These are phyloP conservation scores for Epinotia demarniana DNA, from an alignment of 2,888 invertebrate species.

Conservation along the genomic window DNA sequence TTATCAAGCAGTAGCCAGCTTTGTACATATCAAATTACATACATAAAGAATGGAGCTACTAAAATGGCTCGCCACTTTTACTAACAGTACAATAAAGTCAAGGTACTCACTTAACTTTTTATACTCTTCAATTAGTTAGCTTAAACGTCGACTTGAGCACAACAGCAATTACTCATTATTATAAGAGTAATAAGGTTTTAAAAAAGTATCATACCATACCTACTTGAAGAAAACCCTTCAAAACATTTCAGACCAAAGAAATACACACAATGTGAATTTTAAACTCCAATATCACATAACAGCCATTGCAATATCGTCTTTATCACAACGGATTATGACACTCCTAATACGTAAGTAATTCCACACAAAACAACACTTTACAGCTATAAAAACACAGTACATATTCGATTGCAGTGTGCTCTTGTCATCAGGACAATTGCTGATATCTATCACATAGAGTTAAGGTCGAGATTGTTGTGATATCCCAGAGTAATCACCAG, in stretches of 20 bases:
- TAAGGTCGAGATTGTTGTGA: conserved; percentile 1
- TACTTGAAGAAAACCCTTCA: conserved; percentile 22
- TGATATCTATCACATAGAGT: neutral
- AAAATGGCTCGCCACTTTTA: neutral
- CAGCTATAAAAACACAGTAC: neutral
- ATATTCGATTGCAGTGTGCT: neutral
- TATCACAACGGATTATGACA: conserved; percentile 10
- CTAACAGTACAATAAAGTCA: conserved; percentile 6
- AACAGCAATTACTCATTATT: conserved; percentile 23
- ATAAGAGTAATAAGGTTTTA: conserved; percentile 11
- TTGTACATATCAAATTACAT: no score
- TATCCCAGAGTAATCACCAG: conserved; percentile 24
- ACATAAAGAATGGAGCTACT: neutral
- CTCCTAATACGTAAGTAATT: neutral
- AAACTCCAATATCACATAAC: neutral
- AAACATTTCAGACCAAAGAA: conserved; percentile 14
- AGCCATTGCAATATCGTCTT: neutral
- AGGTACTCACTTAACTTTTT: neutral
- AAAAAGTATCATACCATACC: conserved; percentile 13
- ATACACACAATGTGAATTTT: conserved; percentile 15
- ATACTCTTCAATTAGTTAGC: conserved; percentile 19
- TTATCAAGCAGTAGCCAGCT: no score
- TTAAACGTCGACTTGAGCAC: conserved; percentile 4
- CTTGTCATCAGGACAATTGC: neutral
- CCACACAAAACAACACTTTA: conserved; percentile 5